phyloP scores from a whole-genome alignment of 2,113 vertebrate genomes.

The Capra hircus region DNA sequence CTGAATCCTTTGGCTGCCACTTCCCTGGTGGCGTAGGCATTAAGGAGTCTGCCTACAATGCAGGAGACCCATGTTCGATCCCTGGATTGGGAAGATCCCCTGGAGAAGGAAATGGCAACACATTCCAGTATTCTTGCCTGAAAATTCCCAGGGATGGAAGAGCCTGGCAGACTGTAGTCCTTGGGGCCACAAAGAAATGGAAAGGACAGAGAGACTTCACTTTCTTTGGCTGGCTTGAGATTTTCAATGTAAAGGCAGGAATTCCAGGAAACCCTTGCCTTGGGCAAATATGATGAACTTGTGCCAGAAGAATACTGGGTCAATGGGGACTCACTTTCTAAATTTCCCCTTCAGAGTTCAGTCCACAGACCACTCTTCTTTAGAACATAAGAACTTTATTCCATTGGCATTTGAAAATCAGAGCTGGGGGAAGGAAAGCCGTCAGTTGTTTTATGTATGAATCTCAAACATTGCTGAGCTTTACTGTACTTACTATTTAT shows the following conservation, averaged over 20 bases:
- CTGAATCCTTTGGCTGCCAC: not conserved
- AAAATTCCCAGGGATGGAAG: not conserved
- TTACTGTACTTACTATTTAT: not conserved
- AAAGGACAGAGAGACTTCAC: not conserved
- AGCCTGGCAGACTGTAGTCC: not conserved
- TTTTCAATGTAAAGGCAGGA: not conserved
- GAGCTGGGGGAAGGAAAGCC: not conserved
- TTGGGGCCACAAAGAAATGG: not conserved
- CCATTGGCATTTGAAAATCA: not conserved
- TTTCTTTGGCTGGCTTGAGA: not conserved
- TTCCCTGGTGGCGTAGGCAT: fast-evolving
- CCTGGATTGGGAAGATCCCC: not conserved
- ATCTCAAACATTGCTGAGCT: not conserved
- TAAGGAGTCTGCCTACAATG: not conserved
- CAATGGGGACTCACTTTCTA: not conserved
- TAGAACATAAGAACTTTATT: not conserved
- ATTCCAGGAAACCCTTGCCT: not conserved
- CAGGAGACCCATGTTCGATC: not conserved
- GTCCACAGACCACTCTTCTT: not conserved
- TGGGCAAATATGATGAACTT: not conserved
- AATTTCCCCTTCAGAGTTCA: not conserved
- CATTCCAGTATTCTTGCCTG: not conserved
- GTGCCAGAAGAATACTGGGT: not conserved
- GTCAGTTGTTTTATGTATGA: not conserved
- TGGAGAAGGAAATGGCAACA: not conserved